These are phyloP conservation scores for Metallyticus violacea DNA, from an alignment of 2,888 invertebrate species.

Conservation along the genomic window DNA sequence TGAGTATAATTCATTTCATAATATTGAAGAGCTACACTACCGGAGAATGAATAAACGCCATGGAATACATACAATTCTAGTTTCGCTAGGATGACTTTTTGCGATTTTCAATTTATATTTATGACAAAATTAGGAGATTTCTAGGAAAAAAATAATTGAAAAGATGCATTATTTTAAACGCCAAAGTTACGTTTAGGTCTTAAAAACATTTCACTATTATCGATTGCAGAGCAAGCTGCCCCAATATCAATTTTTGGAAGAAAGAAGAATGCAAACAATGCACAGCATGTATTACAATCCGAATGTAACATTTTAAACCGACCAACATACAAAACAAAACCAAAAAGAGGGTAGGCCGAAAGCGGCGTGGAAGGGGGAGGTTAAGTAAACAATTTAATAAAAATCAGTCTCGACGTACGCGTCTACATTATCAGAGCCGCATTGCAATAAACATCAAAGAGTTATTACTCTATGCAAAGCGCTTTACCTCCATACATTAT, in stretches of 20 bases:
- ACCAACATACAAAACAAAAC: neutral
- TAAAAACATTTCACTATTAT: neutral
- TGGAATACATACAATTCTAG: no score
- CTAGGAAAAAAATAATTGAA: no score
- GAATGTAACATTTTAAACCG: neutral
- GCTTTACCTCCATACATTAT: neutral
- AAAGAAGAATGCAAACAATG: slow-evolving; percentile 1
- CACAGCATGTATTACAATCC: neutral
- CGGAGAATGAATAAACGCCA: no score
- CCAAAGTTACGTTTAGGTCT: neutral
- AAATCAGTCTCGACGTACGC: slow-evolving; percentile 2
- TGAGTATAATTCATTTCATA: no score
- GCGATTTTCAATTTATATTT: no score
- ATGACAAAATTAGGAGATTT: no score
- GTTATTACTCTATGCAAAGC: neutral
- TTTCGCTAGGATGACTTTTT: no score
- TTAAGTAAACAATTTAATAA: slow-evolving; percentile 19
- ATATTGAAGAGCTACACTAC: no score
- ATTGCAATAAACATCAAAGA: slow-evolving; percentile 6
- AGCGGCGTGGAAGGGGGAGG: neutral
- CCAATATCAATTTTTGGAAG: neutral
- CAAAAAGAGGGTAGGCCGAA: neutral
- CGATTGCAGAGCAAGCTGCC: neutral
- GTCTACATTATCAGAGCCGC: slow-evolving; percentile 1
- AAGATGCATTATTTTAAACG: no score